These are phyloP conservation scores for Plestiodon gilberti DNA, from an alignment of 2,113 vertebrate genomes.

Conservation along the genomic window DNA sequence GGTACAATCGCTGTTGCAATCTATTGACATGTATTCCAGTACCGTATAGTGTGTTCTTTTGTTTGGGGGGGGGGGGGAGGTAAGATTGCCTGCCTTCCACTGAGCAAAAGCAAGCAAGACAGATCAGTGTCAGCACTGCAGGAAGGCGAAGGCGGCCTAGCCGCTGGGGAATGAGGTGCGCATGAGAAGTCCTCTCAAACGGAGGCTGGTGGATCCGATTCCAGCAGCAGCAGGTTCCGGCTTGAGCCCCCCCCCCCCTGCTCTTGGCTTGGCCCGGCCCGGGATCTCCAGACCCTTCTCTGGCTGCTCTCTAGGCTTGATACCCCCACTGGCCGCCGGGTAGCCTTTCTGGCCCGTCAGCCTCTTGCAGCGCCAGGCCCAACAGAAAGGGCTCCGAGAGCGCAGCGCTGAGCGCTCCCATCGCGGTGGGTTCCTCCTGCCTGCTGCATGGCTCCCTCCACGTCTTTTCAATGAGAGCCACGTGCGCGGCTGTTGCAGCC, in stretches of 20 bases:
- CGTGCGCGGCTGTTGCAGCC: slow-evolving; percentile 44
- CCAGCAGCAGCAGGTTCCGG: no score
- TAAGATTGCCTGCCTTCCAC: neutral
- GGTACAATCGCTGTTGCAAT: neutral
- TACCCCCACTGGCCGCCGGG: neutral
- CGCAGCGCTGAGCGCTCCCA: no score
- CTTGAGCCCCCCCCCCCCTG: no score
- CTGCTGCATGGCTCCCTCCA: neutral
- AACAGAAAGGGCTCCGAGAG: slow-evolving; percentile 12
- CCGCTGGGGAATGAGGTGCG: neutral
- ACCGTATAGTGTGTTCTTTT: no score
- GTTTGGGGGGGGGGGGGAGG: neutral
- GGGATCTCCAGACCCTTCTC: neutral
- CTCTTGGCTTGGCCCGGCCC: no score
- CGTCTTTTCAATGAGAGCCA: slow-evolving; percentile 78
- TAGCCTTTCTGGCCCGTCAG: neutral
- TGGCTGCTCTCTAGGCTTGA: no score
- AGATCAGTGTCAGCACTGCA: no score
- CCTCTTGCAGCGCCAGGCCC: neutral
- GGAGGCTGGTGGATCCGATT: no score
- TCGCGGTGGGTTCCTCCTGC: no score
- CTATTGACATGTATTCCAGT: neutral
- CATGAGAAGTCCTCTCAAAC: no score
- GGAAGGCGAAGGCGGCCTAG: neutral
- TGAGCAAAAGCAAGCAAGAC: neutral